Conservation (phyloP, 2,113 vertebrate species). For the Odocoileus virginianus region DNA sequence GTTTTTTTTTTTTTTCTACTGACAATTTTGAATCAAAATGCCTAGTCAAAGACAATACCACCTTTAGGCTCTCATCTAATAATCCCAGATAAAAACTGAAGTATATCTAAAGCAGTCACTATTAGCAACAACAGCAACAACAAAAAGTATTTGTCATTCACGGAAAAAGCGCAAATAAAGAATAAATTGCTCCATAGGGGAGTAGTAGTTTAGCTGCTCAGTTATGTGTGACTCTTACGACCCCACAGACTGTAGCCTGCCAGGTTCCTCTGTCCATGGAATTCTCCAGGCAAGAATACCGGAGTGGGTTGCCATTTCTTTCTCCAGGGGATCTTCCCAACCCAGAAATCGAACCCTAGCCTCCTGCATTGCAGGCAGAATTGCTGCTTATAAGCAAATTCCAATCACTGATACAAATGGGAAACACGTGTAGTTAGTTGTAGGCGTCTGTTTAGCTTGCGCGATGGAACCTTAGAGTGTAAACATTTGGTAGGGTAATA, state of each 20-base stretch:
- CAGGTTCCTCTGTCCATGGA: background rate
- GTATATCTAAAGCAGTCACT: background rate
- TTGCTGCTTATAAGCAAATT: background rate
- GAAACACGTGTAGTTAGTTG: background rate
- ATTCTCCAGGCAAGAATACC: background rate
- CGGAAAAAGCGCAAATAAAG: background rate
- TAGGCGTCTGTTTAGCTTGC: background rate
- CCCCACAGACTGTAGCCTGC: background rate
- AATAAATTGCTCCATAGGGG: background rate
- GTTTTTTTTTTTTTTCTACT: background rate
- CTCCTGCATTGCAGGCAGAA: background rate
- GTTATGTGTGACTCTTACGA: background rate
- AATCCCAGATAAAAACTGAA: background rate
- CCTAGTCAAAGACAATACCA: background rate
- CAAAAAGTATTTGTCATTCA: background rate
- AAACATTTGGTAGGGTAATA: background rate
- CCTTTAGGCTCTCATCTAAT: background rate
- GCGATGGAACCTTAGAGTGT: fast-evolving
- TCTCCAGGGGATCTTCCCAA: background rate
- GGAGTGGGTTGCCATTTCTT: background rate
- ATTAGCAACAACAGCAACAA: background rate
- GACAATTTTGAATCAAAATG: background rate
- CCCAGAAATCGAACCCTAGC: background rate
- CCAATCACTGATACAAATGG: background rate
- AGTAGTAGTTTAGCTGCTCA: background rate